These are phyloP conservation scores for Micronycteris hirsuta DNA, from an alignment of 2,113 vertebrate species.

Conservation along the genomic window DNA sequence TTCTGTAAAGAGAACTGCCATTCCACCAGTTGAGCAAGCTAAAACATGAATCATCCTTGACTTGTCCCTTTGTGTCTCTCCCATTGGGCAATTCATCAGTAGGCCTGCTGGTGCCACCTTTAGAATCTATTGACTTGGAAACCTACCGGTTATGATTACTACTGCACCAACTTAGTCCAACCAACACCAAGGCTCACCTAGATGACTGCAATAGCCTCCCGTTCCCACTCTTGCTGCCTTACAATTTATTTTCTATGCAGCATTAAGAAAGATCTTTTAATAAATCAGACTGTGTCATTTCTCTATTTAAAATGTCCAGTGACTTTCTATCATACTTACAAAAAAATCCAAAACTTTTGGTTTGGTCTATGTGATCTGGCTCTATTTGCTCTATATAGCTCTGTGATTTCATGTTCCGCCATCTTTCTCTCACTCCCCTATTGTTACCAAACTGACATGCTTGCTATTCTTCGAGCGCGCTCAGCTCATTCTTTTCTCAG, in stretches of 20 bases:
- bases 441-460: background rate
- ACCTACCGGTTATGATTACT: background rate
- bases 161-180: background rate
- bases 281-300: background rate
- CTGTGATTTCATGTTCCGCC: background rate
- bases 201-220: background rate
- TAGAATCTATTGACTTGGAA: background rate
- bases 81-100: background rate
- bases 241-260: background rate
- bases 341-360: background rate
- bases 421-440: background rate
- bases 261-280: background rate
- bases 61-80: background rate
- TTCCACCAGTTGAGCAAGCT: background rate
- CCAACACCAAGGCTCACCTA: background rate
- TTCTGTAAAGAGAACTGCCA: background rate
- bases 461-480: background rate
- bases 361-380: background rate
- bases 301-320: background rate
- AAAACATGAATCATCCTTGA: background rate
- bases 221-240: background rate
- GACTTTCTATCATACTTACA: background rate
- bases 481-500: background rate
- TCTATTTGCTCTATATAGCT: background rate
- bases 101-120: background rate